These are phyloP conservation scores for Nemopilema nomurai DNA, from an alignment of 30 jellyfish, hydroid and myxozoan species.

Conservation along the genomic window DNA sequence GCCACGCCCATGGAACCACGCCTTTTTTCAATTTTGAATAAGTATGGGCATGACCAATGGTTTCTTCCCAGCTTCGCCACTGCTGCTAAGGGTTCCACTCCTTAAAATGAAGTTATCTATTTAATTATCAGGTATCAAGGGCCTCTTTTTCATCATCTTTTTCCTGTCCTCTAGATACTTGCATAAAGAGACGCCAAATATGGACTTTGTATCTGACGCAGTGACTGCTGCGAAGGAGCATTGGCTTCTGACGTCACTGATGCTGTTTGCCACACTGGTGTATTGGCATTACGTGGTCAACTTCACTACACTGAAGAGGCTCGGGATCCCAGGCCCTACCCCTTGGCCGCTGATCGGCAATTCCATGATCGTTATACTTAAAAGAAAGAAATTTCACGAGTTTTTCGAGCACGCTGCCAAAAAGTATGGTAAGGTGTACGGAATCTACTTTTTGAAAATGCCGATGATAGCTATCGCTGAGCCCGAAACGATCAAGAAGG, in stretches of 20 bases:
- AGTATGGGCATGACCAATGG: too few species aligned
- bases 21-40: too few species aligned
- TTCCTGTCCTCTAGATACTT: background rate
- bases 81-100: too few species aligned
- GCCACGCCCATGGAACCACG: too few species aligned
- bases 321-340: slow-evolving; percentile 47
- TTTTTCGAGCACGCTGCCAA: background rate
- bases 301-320: slow-evolving; percentile 31
- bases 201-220: slow-evolving; percentile 17
- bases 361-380: background rate
- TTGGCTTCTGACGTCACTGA: slow-evolving; percentile 24
- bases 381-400: slow-evolving; percentile 15
- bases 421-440: slow-evolving; percentile 54
- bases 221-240: slow-evolving; percentile 29
- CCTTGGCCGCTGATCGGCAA: slow-evolving; percentile 60
- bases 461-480: slow-evolving; percentile 48
- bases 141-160: background rate
- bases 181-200: background rate
- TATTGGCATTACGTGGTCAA: slow-evolving; percentile 35
- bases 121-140: background rate
- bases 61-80: too few species aligned
- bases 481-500: slow-evolving; percentile 34
- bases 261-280: background rate
- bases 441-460: slow-evolving; percentile 4
- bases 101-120: too few species aligned